Evolutionary conservation across 2,888 invertebrate species (phyloP).

Genomic region (Acleris holmiana): DNA sequence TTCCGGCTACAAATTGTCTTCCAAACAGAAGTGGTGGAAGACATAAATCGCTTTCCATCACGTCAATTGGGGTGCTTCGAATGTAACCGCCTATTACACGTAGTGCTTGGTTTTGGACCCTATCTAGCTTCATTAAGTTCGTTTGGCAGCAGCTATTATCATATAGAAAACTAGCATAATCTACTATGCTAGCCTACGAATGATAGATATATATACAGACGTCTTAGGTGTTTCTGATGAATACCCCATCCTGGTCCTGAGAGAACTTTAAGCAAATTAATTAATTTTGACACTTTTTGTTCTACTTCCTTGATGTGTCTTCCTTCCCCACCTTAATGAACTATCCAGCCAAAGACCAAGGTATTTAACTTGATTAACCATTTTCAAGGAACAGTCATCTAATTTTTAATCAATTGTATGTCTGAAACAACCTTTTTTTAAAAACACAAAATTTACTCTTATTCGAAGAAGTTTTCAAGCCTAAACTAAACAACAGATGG

Average conservation of each 20-base stretch:
- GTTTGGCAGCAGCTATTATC: background rate
- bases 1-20: background rate
- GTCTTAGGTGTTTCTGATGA: background rate
- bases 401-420: background rate
- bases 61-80: background rate
- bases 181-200: background rate
- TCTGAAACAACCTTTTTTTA: background rate
- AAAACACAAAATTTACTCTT: no score
- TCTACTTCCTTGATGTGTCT: background rate
- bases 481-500: no score
- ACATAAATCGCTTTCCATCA: background rate
- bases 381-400: background rate
- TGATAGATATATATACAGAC: background rate
- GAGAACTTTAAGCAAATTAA: background rate
- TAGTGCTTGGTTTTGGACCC: background rate
- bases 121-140: background rate
- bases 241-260: background rate
- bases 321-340: background rate
- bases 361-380: background rate
- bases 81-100: background rate
- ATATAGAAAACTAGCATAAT: background rate
- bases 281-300: background rate
- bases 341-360: background rate
- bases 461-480: no score
- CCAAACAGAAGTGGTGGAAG: background rate